A percentile compares a stretch with the other conserved stretches of the same genome.
phyloP scores from a whole-genome alignment of 2,888 invertebrate genomes.

The Desoria tigrina region DNA sequence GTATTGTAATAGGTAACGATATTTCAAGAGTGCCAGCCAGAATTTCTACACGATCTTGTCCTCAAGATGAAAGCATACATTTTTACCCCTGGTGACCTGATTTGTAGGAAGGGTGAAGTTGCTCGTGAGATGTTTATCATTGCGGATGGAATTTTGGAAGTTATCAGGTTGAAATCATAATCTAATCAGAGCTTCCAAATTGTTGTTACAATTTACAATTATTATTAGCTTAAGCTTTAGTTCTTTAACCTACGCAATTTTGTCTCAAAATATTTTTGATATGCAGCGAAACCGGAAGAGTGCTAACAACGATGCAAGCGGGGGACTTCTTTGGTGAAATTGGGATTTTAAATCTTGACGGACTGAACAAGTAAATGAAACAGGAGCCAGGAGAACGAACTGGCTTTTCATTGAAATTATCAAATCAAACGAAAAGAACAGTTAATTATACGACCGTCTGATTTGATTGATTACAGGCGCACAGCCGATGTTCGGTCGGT shows the following conservation, averaged over 20 bases:
- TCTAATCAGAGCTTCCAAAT: conserved; percentile 87
- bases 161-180: too few species aligned
- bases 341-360: conserved; percentile 91
- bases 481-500: conserved; percentile 95
- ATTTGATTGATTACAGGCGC: conserved; percentile 65
- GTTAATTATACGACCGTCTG: background rate
- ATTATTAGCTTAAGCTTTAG: too few species aligned
- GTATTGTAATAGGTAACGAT: too few species aligned
- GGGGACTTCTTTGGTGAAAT: conserved; percentile 99
- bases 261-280: too few species aligned
- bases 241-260: background rate
- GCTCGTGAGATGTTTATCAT: conserved; percentile 98
- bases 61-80: too few species aligned
- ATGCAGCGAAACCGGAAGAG: conserved; percentile 82
- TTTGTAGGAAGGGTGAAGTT: too few species aligned
- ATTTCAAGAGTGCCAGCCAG: too few species aligned
- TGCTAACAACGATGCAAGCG: too few species aligned
- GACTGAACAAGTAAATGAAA: conserved; percentile 80
- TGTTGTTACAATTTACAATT: conserved; percentile 54
- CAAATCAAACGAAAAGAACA: too few species aligned
- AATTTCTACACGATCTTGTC: conserved; percentile 93
- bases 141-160: too few species aligned
- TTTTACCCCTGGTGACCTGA: too few species aligned
- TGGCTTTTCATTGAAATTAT: background rate
- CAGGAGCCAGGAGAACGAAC: background rate